Conservation (phyloP, 2,888 invertebrate species). For the Actias luna region DNA sequence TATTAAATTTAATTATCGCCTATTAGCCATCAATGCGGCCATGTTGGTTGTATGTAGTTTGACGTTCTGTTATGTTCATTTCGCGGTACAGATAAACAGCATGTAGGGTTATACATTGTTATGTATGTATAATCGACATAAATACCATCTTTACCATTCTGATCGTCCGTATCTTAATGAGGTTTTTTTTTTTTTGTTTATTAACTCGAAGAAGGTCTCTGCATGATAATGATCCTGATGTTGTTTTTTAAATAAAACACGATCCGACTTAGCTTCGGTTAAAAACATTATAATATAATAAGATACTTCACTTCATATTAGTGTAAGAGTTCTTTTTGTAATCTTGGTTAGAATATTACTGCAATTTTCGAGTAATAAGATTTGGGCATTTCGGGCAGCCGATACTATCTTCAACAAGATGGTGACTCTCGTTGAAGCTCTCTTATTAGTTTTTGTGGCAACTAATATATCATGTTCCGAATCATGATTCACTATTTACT, state of each 20-base stretch:
- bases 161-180: background rate
- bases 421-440: too few relatives aligned
- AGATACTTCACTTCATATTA: too few relatives aligned
- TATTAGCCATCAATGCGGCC: constrained; percentile 10
- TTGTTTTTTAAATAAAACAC: background rate
- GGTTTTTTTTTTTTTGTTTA: background rate
- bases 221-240: background rate
- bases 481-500: too few relatives aligned
- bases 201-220: background rate
- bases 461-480: too few relatives aligned
- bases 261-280: too few relatives aligned
- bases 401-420: too few relatives aligned
- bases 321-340: too few relatives aligned
- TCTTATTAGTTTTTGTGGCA: too few relatives aligned
- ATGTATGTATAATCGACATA: background rate
- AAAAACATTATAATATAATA: too few relatives aligned
- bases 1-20: constrained; percentile 16
- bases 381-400: too few relatives aligned
- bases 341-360: too few relatives aligned
- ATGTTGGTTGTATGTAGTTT: constrained; percentile 1
- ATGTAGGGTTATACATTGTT: background rate
- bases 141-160: background rate
- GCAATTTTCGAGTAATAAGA: too few relatives aligned
- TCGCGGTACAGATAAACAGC: background rate
- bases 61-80: background rate